These are phyloP conservation scores for Drosophila vallismaia DNA, from an alignment of 2,888 invertebrate species.

Conservation along the genomic window DNA sequence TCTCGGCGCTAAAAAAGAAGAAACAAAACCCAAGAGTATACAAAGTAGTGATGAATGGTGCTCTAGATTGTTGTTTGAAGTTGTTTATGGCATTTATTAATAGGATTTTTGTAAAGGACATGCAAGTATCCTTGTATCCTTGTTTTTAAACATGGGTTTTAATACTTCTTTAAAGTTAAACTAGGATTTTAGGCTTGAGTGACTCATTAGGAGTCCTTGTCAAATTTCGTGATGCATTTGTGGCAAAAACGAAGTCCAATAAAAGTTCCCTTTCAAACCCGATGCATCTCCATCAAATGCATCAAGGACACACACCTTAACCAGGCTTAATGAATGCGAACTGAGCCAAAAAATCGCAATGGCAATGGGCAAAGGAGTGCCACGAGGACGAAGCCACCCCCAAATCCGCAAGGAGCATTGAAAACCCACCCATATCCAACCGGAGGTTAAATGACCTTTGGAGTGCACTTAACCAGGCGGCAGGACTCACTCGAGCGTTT, in stretches of 20 bases:
- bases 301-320: conserved; percentile 4
- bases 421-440: conserved; percentile 36
- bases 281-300: not conserved
- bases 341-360: conserved; percentile 36
- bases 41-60: conserved; percentile 14
- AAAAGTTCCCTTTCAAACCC: not conserved
- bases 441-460: conserved; percentile 48
- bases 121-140: no score
- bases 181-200: not conserved
- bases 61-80: conserved; percentile 9
- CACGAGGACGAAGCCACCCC: conserved; percentile 14
- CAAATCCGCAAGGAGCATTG: conserved; percentile 14
- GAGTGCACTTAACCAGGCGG: conserved; percentile 48
- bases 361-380: not conserved
- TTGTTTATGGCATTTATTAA: conserved; percentile 2
- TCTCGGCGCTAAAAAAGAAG: conserved; percentile 9
- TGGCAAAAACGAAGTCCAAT: not conserved
- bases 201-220: not conserved
- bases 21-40: conserved; percentile 16
- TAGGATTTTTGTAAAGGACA: not conserved
- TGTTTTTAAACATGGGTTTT: no score
- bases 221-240: not conserved
- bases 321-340: conserved; percentile 43
- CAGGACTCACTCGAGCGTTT: conserved; percentile 47
- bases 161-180: no score